A percentile compares a stretch with the other conserved stretches of the same genome.
Conservation (phyloP, 1,140 invertebrate species). For the Atta cephalotes region DNA sequence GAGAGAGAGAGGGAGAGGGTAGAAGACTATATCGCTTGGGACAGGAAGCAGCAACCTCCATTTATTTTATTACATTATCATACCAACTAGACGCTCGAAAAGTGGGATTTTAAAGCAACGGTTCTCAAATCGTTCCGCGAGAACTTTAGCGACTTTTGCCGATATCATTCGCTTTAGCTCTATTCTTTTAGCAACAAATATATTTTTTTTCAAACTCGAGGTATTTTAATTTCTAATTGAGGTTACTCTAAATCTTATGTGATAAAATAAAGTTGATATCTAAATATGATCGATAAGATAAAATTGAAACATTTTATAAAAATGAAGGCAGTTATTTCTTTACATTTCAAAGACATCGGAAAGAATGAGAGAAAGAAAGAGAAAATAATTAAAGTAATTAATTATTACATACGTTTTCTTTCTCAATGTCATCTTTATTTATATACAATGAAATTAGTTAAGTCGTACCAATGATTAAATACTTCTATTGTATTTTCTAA, state of each 20-base stretch:
- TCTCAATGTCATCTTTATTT: not conserved
- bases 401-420: not conserved
- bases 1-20: slow-evolving; percentile 13
- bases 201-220: not conserved
- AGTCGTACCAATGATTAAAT: too few species aligned
- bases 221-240: slow-evolving; percentile 17
- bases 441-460: not conserved
- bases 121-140: slow-evolving; percentile 80
- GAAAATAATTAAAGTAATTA: not conserved
- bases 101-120: slow-evolving; percentile 85
- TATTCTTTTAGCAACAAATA: not conserved
- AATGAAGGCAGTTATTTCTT: not conserved
- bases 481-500: too few species aligned
- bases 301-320: not conserved
- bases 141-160: slow-evolving; percentile 59
- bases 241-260: not conserved
- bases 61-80: slow-evolving; percentile 88
- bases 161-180: not conserved
- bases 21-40: slow-evolving; percentile 77
- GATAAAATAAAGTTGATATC: too few species aligned
- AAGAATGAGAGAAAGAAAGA: not conserved
- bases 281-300: not conserved
- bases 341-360: not conserved
- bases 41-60: slow-evolving; percentile 81
- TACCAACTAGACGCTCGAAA: slow-evolving; percentile 85